Percentiles rank a stretch among this genome's conserved stretches.
These are phyloP conservation scores for Hippocampus mohnikei DNA, from an alignment of 2,113 vertebrate species.

Conservation along the genomic window DNA sequence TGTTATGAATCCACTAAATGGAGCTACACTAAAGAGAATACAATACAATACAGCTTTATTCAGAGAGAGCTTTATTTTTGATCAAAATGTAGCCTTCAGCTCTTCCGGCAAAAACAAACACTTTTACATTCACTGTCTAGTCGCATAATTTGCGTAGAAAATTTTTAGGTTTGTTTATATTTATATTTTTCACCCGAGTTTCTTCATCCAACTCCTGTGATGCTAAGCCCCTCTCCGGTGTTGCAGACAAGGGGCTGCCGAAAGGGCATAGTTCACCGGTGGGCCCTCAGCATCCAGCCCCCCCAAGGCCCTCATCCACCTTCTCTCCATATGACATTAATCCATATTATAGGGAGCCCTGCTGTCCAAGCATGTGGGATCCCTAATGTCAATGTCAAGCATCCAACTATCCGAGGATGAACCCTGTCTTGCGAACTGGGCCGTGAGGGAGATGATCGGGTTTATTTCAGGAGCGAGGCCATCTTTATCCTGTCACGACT, in stretches of 20 bases:
- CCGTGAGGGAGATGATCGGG: slow-evolving; percentile 51
- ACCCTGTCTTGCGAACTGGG: slow-evolving; percentile 32
- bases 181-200: background rate
- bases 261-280: slow-evolving; percentile 58
- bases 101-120: no score
- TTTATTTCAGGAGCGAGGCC: slow-evolving; percentile 65
- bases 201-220: background rate
- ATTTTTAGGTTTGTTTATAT: no score
- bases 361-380: slow-evolving; percentile 50
- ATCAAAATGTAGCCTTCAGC: no score
- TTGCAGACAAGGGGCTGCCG: slow-evolving; percentile 34
- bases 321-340: slow-evolving; percentile 34
- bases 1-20: no score
- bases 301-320: slow-evolving; percentile 10
- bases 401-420: slow-evolving; percentile 49
- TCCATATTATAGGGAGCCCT: slow-evolving; percentile 23
- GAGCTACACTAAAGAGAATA: no score
- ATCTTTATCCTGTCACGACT: slow-evolving; percentile 57
- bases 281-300: slow-evolving; percentile 30
- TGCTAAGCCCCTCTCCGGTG: slow-evolving; percentile 20
- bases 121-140: no score
- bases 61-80: no score
- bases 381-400: slow-evolving; percentile 63
- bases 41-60: no score
- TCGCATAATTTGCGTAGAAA: no score